phyloP scores from a whole-genome alignment of 2,113 vertebrate genomes.

The Mirounga angustirostris region DNA sequence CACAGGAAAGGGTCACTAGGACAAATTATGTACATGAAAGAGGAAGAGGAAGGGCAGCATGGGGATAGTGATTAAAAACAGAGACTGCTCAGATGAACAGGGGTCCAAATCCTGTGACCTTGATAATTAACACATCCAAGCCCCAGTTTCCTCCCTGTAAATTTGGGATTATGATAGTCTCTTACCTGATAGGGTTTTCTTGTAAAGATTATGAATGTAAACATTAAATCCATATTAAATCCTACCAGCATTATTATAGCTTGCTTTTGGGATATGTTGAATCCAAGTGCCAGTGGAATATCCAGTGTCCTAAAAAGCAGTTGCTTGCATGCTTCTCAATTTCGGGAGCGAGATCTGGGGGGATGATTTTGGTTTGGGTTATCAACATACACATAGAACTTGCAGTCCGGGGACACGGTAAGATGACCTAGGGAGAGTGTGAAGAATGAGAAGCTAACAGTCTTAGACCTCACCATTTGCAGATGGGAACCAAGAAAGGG shows the following conservation, averaged over 20 bases:
- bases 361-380: neutral
- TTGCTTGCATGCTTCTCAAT: neutral
- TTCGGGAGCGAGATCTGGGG: neutral
- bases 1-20: neutral
- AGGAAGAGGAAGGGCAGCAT: neutral
- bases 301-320: neutral
- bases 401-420: neutral
- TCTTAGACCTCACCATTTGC: neutral
- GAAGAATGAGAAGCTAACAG: neutral
- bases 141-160: neutral
- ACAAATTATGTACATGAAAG: neutral
- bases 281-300: neutral
- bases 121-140: neutral
- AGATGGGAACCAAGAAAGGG: neutral
- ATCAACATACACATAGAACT: neutral
- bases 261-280: neutral
- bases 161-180: neutral
- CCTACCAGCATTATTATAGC: neutral
- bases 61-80: neutral
- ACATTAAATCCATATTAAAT: neutral
- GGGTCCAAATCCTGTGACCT: neutral
- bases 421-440: neutral
- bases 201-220: neutral
- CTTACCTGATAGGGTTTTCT: neutral
- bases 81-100: neutral